These are phyloP conservation scores for Pangasius djambal DNA, from an alignment of 2,797 vertebrate genomes.

Conservation along the genomic window DNA sequence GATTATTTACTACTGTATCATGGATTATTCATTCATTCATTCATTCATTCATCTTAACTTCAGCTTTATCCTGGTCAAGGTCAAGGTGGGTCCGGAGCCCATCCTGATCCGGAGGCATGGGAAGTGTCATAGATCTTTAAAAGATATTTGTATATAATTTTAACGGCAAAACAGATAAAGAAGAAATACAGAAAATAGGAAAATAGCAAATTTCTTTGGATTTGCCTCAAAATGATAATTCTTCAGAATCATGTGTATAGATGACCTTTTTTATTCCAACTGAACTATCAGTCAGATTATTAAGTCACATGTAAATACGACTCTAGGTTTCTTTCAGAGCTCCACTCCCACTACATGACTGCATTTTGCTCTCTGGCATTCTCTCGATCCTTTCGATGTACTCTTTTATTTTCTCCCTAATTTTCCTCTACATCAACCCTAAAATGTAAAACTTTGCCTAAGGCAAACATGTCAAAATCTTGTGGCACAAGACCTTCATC, in stretches of 20 bases:
- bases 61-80: background rate
- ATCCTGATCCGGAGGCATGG: background rate
- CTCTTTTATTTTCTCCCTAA: background rate
- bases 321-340: background rate
- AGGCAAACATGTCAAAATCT: conserved; percentile 11
- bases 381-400: background rate
- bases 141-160: background rate
- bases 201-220: too few species aligned
- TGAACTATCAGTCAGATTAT: background rate
- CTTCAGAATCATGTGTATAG: background rate
- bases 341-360: background rate
- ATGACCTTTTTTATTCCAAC: background rate
- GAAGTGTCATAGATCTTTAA: background rate
- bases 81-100: background rate
- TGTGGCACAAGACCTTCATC: background rate
- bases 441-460: conserved; percentile 3
- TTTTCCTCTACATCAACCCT: background rate
- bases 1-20: background rate
- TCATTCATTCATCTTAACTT: background rate
- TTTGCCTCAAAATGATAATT: background rate
- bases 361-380: background rate
- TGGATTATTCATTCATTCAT: background rate
- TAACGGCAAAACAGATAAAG: background rate
- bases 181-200: background rate
- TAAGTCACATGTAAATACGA: background rate